Base-by-base conservation (phyloP, 2,888 invertebrate species). In the Acanthosoma haemorrhoidale region DNA sequence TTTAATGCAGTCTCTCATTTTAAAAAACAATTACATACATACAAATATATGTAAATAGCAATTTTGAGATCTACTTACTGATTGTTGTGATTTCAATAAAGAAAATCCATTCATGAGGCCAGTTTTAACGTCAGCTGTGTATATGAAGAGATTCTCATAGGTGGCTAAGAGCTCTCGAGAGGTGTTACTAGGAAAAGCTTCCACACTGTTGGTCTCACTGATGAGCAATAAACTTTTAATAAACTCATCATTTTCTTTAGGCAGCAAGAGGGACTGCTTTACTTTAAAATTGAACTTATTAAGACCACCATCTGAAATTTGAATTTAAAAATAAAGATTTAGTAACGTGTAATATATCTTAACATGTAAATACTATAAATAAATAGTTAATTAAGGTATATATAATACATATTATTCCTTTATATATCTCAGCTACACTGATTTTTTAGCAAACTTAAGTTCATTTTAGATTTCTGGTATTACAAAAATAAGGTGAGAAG, bases 211-310 rank as follows among this genome's bases (percentile, higher is more conserved):
- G 1, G 85, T 80, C 3, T 82, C 82, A 75, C 90, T 89, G 16
- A 96, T 80, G 68, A 96, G 79, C 31, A 96, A 76, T 18, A 97
- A 82, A 1, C 91, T 90, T 77, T 90, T 89, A 13, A 96, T 79
- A 77, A 89, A 90, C 75, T 90, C 87, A 51, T 85, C 85, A 76
- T 91, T 89, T 0, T 86, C 81, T 72, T 84, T 85, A 11, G 88
- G 88, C 68, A 94, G 78, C 70, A 93, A 77, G 72, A 90, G 84
- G 13, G 88, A 85, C 80, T 96, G 96, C 76, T 88, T 85, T 68
- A 94, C 84, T 78, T 83, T 85, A 77, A 86, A 88, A 75, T 84
- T 83, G 29, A 93, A 80, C 66, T 82, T 82, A 66, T 83, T 78
- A 0, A 83, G 75, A 72, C 84, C 86, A 68, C 79, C 84, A 72